Base-by-base conservation (phyloP, 1,140 invertebrate genomes). In the Drosophila murphyi region DNA sequence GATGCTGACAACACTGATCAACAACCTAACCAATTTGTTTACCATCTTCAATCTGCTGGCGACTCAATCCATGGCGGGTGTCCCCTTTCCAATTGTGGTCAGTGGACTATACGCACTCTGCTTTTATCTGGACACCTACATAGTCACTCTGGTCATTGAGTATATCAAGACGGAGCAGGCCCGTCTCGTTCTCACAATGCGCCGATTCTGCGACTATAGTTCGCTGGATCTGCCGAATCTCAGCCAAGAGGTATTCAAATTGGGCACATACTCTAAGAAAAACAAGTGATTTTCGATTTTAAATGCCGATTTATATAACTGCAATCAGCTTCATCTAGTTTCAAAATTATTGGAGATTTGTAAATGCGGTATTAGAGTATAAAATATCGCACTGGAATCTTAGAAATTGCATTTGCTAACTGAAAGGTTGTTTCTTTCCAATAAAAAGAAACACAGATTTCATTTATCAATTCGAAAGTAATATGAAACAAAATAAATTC, bases 111-210 rank as follows among this genome's bases (percentile, higher is more conserved):
- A 85, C 35, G 90, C 90, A 35, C 61, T 89, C 0, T 71, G 75
- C 35, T 91, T 88, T 69, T 91, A 91, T 34, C 57, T 90, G 34
- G 90, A 91, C 68, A 91, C 86, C 1, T 91, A 91, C 39, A 73
- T 91, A 8, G 76, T 91, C n/a, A 78, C 86, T 0, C 45, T 91
- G 57, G 47, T 85, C 5, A 88, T 83, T 20, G 90, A 91, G 70
- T 68, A 85, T 28, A 91, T 91, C 62, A 76, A 82, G 5, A 31
- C 61, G 45, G 90, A 91, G 41, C 54, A 85, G 35, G 32, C 56
- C 5, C 31, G 43, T 8, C 50, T 91, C 20, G 65, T 73, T 0
- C 50, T 76, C 0, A 90, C 76, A 3, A 31, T 90, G 59, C 70
- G 82, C 0, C 29, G 69, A 1, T 91, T 91, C 39, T 52, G 70